These are phyloP conservation scores for Chymomyza caudatula DNA, from an alignment of 2,888 invertebrate species.

Conservation along the genomic window DNA sequence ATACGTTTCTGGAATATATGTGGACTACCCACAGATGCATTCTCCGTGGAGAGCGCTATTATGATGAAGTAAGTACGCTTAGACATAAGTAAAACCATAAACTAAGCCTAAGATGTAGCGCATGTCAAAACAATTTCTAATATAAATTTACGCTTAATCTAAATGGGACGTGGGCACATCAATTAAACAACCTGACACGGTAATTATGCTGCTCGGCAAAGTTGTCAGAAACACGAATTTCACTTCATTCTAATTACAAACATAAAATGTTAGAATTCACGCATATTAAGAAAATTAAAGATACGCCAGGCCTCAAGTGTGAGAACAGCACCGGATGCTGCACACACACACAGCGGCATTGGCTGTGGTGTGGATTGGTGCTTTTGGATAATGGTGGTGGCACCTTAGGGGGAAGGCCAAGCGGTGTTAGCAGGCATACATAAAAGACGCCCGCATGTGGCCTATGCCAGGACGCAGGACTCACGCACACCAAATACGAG, in stretches of 20 bases:
- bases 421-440: slow-evolving; percentile 19
- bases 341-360: neutral
- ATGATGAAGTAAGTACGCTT: slow-evolving; percentile 89
- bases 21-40: slow-evolving; percentile 92
- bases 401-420: neutral
- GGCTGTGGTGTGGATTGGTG: slow-evolving; percentile 14
- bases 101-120: neutral
- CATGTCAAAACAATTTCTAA: slow-evolving; percentile 15
- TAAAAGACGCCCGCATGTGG: slow-evolving; percentile 47
- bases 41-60: slow-evolving; percentile 94
- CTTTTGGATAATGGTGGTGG: slow-evolving; percentile 19
- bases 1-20: slow-evolving; percentile 95
- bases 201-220: slow-evolving; percentile 48
- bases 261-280: slow-evolving; percentile 70
- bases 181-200: slow-evolving; percentile 62
- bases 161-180: slow-evolving; percentile 28
- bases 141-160: slow-evolving; percentile 13
- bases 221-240: slow-evolving; percentile 41
- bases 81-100: neutral
- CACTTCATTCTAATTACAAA: slow-evolving; percentile 63
- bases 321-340: slow-evolving; percentile 69
- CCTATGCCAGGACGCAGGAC: slow-evolving; percentile 31
- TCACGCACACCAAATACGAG: slow-evolving; percentile 15
- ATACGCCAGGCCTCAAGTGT: slow-evolving; percentile 55
- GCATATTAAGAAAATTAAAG: slow-evolving; percentile 73